Conservation (phyloP, 2,888 invertebrate species). For the Drosophila recens region DNA sequence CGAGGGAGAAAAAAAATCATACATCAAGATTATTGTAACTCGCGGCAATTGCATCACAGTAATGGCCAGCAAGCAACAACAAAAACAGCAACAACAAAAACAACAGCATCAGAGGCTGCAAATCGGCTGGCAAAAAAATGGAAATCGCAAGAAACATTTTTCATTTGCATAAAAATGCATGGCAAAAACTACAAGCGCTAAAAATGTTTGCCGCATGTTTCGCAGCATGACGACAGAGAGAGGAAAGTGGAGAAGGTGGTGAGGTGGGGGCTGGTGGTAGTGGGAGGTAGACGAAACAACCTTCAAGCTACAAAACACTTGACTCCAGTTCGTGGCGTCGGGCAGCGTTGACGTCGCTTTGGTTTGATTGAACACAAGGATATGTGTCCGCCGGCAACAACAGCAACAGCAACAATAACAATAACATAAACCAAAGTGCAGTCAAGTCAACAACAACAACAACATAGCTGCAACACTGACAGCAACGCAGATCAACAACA, state of each 20-base stretch:
- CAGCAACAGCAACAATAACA: slow-evolving; percentile 18
- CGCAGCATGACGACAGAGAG: slow-evolving; percentile 38
- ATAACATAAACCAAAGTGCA: slow-evolving; percentile 61
- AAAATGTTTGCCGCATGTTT: slow-evolving; percentile 79
- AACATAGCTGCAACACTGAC: slow-evolving; percentile 36
- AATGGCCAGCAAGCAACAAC: slow-evolving; percentile 58
- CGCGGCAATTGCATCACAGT: slow-evolving; percentile 80
- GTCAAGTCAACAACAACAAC: slow-evolving; percentile 52
- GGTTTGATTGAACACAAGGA: slow-evolving; percentile 73
- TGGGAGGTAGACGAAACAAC: slow-evolving; percentile 76
- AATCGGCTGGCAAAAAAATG: slow-evolving; percentile 45
- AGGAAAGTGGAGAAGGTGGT: neutral
- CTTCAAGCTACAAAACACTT: slow-evolving; percentile 80
- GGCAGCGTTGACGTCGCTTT: slow-evolving; percentile 61
- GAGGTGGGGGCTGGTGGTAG: slow-evolving; percentile 39
- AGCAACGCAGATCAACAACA: slow-evolving; percentile 55
- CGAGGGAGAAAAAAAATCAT: slow-evolving; percentile 71
- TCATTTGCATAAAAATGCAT: slow-evolving; percentile 81
- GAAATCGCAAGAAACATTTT: slow-evolving; percentile 80
- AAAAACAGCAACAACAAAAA: slow-evolving; percentile 28
- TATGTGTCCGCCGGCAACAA: slow-evolving; percentile 62
- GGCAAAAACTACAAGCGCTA: slow-evolving; percentile 76
- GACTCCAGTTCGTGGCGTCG: slow-evolving; percentile 48
- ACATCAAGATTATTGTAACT: slow-evolving; percentile 82
- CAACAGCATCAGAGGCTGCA: slow-evolving; percentile 50